phyloP scores from a whole-genome alignment of 2,797 vertebrate species.

The Antennarius maculatus region DNA sequence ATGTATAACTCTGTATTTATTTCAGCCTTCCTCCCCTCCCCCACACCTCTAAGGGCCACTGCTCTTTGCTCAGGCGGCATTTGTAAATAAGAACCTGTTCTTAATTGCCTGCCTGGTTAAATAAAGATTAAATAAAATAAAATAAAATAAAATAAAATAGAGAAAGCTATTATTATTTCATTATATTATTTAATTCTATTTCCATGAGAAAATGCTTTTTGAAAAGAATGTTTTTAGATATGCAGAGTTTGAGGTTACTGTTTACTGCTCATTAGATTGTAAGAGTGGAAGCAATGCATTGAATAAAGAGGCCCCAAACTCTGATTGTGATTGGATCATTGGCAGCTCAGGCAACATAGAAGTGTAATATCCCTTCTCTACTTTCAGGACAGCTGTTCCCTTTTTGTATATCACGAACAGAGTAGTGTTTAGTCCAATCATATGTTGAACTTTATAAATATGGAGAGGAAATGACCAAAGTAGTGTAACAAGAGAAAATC shows the following conservation, averaged over 20 bases:
- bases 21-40: too few relatives aligned
- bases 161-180: too few relatives aligned
- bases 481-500: background rate
- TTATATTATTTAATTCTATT: background rate
- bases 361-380: slow-evolving; percentile 47
- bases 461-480: background rate
- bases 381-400: slow-evolving; percentile 53
- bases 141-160: too few relatives aligned
- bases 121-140: too few relatives aligned
- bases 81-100: too few relatives aligned
- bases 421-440: background rate
- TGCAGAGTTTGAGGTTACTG: slow-evolving; percentile 22
- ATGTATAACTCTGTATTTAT: too few relatives aligned
- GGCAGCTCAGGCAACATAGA: slow-evolving; percentile 48
- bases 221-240: slow-evolving; percentile 14
- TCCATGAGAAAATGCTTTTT: slow-evolving; percentile 8
- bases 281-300: slow-evolving; percentile 50
- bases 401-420: slow-evolving; percentile 12
- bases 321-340: slow-evolving; percentile 17
- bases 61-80: too few relatives aligned
- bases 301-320: slow-evolving; percentile 36
- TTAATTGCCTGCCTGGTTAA: too few relatives aligned
- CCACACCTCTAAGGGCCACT: too few relatives aligned
- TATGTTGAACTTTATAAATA: background rate
- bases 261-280: slow-evolving; percentile 41